Conservation (phyloP, 2,888 invertebrate genomes). For the Drosophila gaucha region DNA sequence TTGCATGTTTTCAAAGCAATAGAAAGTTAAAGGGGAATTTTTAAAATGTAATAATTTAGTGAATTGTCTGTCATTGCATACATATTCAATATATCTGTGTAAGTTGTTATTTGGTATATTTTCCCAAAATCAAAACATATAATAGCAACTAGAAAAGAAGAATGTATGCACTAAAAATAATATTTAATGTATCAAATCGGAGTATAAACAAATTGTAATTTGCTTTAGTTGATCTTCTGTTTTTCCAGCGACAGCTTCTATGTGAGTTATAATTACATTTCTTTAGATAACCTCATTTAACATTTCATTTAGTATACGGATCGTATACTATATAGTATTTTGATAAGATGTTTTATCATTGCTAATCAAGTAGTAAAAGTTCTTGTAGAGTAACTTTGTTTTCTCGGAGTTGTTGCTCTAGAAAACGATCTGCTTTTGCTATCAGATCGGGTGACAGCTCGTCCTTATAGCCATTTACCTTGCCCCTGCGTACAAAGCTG, state of each 20-base stretch:
- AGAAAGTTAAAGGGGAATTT: too few relatives aligned
- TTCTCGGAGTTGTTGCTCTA: conserved; percentile 19
- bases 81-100: too few relatives aligned
- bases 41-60: background rate
- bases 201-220: background rate
- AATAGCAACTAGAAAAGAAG: too few relatives aligned
- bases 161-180: too few relatives aligned
- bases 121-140: too few relatives aligned
- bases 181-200: background rate
- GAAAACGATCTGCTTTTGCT: conserved; percentile 33
- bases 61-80: background rate
- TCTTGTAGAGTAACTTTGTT: conserved; percentile 50
- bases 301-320: too few relatives aligned
- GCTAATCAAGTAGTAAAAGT: background rate
- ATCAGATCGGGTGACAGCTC: conserved; percentile 56
- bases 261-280: background rate
- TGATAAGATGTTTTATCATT: too few relatives aligned
- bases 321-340: too few relatives aligned
- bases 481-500: conserved; percentile 66
- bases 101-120: too few relatives aligned
- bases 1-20: too few relatives aligned
- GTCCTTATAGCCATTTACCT: conserved; percentile 60
- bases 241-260: background rate
- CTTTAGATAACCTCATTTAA: too few relatives aligned
- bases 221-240: background rate